phyloP scores from a whole-genome alignment of 2,888 invertebrate species.

The Andrena bucephala region DNA sequence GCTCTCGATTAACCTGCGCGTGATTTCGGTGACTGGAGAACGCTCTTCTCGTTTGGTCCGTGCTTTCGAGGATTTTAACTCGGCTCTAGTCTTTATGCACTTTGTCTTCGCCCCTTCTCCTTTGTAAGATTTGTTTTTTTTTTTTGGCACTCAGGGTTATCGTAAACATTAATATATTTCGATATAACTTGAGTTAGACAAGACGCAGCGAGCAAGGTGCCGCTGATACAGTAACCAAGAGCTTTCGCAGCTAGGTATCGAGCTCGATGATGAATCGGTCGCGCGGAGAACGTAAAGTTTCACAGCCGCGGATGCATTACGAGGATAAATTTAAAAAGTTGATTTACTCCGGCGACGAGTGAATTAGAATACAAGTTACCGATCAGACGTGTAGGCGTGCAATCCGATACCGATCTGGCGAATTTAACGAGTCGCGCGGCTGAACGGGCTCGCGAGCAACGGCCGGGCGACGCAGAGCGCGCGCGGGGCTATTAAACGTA shows the following conservation, averaged over 20 bases:
- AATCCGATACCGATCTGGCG: constrained; percentile 67
- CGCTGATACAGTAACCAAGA: constrained; percentile 37
- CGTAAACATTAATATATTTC: too few species aligned
- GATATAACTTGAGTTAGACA: too few species aligned
- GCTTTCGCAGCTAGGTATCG: constrained; percentile 47
- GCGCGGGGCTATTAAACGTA: constrained; percentile 68
- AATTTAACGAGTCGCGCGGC: constrained; percentile 53
- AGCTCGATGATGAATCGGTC: constrained; percentile 52
- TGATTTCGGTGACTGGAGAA: background rate
- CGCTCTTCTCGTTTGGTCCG: constrained; percentile 17
- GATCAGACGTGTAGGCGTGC: constrained; percentile 56
- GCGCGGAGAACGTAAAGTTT: constrained; percentile 13
- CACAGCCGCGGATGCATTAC: constrained; percentile 43
- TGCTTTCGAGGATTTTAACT: background rate
- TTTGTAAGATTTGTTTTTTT: too few species aligned
- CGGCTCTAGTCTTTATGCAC: background rate
- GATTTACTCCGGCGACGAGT: constrained; percentile 65
- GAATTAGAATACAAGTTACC: constrained; percentile 63
- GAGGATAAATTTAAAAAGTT: constrained; percentile 39
- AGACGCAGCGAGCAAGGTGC: constrained; percentile 32
- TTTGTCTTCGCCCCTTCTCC: too few species aligned
- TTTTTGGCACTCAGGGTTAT: too few species aligned
- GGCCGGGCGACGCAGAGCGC: constrained; percentile 27
- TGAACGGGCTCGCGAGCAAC: constrained; percentile 21
- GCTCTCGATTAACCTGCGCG: constrained; percentile 48